Conservation (phyloP, 2,888 invertebrate genomes). For the Dusona sp. region DNA sequence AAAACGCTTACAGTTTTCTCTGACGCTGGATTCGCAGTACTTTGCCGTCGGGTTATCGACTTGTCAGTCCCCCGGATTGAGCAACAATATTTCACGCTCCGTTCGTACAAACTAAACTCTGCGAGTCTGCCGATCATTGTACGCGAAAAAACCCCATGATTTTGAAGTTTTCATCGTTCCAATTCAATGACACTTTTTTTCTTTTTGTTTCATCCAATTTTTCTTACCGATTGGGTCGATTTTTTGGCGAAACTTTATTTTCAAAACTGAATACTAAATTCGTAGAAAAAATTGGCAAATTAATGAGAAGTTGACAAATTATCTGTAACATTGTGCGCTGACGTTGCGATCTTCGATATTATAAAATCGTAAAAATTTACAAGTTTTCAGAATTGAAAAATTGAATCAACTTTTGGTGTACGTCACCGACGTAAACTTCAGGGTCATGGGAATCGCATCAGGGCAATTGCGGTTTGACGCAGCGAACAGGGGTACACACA, state of each 20-base stretch:
- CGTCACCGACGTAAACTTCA: background rate
- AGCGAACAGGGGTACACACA: background rate
- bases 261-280: too few species aligned
- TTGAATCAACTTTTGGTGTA: background rate
- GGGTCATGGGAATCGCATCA: slow-evolving; percentile 10
- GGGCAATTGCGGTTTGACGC: background rate
- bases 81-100: slow-evolving; percentile 28
- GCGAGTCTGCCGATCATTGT: slow-evolving; percentile 50
- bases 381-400: background rate
- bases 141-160: background rate
- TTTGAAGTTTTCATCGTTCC: background rate
- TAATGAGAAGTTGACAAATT: too few species aligned
- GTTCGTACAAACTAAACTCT: background rate
- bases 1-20: slow-evolving; percentile 89
- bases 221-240: background rate
- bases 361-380: too few species aligned
- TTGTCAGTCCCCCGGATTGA: slow-evolving; percentile 80
- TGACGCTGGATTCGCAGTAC: slow-evolving; percentile 84
- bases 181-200: background rate
- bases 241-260: too few species aligned
- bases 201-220: background rate
- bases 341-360: too few species aligned
- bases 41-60: slow-evolving; percentile 78
- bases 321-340: too few species aligned
- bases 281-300: too few species aligned